phyloP scores from a whole-genome alignment of 1,140 invertebrate species.

The Bombus balteatus region DNA sequence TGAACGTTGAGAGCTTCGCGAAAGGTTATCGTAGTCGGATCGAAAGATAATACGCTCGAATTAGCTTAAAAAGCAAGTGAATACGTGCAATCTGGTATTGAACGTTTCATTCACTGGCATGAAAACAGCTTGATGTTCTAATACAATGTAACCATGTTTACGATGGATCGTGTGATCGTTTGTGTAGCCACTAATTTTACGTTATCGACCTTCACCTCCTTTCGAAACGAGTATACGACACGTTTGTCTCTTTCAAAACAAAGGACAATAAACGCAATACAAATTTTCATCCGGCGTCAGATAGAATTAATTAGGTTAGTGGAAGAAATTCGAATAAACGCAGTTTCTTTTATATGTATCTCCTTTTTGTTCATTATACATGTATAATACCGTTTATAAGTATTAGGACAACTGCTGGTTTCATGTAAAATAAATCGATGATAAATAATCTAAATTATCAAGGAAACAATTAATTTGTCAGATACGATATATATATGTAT shows the following conservation, averaged over 20 bases:
- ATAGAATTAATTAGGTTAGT: slow-evolving; percentile 43
- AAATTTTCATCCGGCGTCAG: slow-evolving; percentile 17
- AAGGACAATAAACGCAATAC: slow-evolving; percentile 34
- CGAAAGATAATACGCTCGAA: slow-evolving; percentile 35
- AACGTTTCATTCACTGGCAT: slow-evolving; percentile 11
- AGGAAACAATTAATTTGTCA: no score
- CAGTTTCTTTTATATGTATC: neutral
- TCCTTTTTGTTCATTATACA: no score
- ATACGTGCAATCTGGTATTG: slow-evolving; percentile 36
- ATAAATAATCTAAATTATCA: no score
- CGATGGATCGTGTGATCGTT: neutral
- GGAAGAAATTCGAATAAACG: neutral
- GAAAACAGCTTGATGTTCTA: slow-evolving; percentile 2
- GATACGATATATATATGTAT: no score
- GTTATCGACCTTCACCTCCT: slow-evolving; percentile 63
- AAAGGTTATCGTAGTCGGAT: slow-evolving; percentile 23
- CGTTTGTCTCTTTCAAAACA: neutral
- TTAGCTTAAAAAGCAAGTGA: slow-evolving; percentile 34
- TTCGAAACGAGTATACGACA: neutral
- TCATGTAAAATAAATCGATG: no score
- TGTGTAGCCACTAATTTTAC: slow-evolving; percentile 23
- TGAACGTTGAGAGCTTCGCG: slow-evolving; percentile 20
- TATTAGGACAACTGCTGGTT: no score
- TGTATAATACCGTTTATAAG: no score
- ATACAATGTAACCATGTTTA: neutral